These are phyloP conservation scores for Orthosia cruda DNA, from an alignment of 2,888 invertebrate genomes.

Conservation along the genomic window DNA sequence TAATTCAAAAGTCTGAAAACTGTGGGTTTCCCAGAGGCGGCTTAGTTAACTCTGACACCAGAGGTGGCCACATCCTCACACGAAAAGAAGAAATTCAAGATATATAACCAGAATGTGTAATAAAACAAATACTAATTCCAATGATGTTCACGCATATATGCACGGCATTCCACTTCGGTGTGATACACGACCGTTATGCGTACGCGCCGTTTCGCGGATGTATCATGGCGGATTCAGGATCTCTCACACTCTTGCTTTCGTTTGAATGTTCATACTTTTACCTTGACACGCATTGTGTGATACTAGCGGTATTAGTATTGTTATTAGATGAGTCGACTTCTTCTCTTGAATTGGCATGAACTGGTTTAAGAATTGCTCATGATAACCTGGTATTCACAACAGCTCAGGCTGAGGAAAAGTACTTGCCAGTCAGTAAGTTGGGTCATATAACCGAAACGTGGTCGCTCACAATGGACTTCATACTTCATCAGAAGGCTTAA, in stretches of 20 bases:
- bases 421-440: not conserved
- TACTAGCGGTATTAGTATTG: conserved; percentile 5
- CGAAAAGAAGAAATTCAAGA: too few species aligned
- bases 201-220: conserved; percentile 72
- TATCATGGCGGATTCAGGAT: conserved; percentile 85
- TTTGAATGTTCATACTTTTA: conserved; percentile 76
- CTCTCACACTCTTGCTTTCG: conserved; percentile 79
- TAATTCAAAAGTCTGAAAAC: too few species aligned
- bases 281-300: conserved; percentile 70
- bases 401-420: not conserved
- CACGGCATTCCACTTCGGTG: conserved; percentile 41
- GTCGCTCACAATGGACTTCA: too few species aligned
- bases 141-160: not conserved
- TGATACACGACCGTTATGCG: conserved; percentile 41
- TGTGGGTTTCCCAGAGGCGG: too few species aligned
- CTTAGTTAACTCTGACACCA: too few species aligned
- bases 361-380: not conserved
- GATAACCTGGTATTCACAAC: not conserved
- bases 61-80: too few species aligned
- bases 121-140: too few species aligned
- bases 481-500: too few species aligned
- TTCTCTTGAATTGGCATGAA: not conserved
- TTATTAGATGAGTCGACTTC: not conserved
- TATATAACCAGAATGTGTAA: too few species aligned
- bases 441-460: too few species aligned